Percentiles rank a stretch among this genome's conserved stretches.
phyloP scores from a whole-genome alignment of 2,888 invertebrate genomes.

The Conus canariensis region DNA sequence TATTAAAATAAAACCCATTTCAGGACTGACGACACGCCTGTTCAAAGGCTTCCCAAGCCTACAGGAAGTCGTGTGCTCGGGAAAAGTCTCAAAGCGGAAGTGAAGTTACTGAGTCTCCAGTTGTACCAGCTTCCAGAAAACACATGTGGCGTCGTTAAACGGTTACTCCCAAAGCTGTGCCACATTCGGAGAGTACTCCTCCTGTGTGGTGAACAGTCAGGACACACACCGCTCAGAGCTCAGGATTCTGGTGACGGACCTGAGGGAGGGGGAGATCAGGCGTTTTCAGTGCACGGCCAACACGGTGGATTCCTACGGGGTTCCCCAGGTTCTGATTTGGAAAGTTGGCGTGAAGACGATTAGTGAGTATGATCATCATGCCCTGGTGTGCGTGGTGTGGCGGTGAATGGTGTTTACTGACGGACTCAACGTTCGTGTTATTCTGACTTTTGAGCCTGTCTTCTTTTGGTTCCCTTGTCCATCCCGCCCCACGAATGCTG shows the following conservation, averaged over 20 bases:
- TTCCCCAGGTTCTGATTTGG: neutral
- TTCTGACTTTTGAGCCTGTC: too few species aligned
- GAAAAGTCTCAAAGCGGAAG: constrained; percentile 16
- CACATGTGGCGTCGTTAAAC: constrained; percentile 3
- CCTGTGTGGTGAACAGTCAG: neutral
- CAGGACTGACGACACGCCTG: constrained; percentile 26
- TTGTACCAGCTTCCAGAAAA: constrained; percentile 4
- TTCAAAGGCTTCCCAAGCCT: constrained; percentile 11
- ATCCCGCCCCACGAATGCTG: neutral
- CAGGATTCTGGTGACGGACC: constrained; percentile 16
- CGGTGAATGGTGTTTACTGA: too few species aligned
- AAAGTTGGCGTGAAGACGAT: neutral
- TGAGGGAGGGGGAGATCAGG: constrained; percentile 19
- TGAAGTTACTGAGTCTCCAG: constrained; percentile 12
- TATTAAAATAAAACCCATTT: neutral
- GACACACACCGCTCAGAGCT: constrained; percentile 1
- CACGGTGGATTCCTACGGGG: neutral
- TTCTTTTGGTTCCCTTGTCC: too few species aligned
- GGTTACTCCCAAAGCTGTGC: neutral
- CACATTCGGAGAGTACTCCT: constrained; percentile 16
- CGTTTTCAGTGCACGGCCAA: constrained; percentile 15
- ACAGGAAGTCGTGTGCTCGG: constrained; percentile 28
- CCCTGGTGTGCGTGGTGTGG: neutral
- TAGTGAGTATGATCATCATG: neutral
- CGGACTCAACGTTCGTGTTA: too few species aligned